Conservation (phyloP, 2,113 vertebrate genomes). For the Lepus timidus region DNA sequence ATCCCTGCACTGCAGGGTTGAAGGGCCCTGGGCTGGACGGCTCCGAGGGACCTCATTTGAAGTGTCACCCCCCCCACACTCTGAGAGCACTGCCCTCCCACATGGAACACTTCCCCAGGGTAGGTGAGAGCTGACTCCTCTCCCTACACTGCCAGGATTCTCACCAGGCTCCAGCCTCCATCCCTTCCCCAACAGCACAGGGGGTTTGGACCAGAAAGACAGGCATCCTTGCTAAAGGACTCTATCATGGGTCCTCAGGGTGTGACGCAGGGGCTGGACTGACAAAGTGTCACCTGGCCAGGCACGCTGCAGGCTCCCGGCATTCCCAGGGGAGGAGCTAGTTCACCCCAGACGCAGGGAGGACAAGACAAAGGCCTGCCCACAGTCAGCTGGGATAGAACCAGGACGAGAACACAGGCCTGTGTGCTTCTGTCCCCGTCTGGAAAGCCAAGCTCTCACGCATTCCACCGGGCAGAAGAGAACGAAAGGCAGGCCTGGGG, state of each 20-base stretch:
- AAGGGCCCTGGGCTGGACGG: neutral
- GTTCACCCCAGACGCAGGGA: neutral
- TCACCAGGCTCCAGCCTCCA: accelerated
- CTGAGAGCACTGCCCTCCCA: neutral
- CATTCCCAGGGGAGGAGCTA: neutral
- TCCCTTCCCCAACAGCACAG: neutral
- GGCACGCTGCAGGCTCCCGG: neutral
- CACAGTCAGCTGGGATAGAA: neutral
- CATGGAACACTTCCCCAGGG: neutral
- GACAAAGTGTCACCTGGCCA: too few relatives aligned
- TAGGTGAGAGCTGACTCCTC: neutral
- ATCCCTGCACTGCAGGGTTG: neutral
- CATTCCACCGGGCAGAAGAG: neutral
- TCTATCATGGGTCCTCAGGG: accelerated
- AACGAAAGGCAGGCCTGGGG: neutral
- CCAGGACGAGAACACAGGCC: neutral
- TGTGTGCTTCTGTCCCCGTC: neutral
- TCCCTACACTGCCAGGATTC: neutral
- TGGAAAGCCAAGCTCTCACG: neutral
- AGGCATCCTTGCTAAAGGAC: neutral
- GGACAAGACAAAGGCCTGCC: neutral
- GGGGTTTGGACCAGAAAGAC: neutral
- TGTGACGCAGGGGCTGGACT: accelerated
- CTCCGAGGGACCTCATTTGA: neutral
- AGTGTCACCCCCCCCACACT: too few relatives aligned